Evolutionary conservation across 2,888 invertebrate genomes (phyloP), one percentile per base, ranked within the genome.

Genomic region (Liopterus haemorrhoidalis): DNA sequence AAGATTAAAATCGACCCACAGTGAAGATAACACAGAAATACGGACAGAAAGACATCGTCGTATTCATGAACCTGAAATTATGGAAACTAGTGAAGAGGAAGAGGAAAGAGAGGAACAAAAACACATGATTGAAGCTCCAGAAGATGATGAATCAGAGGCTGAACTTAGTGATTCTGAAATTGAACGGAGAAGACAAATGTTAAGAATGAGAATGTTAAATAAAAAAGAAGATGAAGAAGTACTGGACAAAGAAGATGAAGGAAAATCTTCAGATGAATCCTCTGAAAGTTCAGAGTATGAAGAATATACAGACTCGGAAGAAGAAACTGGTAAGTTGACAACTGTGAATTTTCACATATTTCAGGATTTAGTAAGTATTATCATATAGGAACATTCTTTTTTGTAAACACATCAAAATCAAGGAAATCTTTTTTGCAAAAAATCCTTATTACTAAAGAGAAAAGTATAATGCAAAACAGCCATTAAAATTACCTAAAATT

Each of bases 241-340:
- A 9, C 68, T 85, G 39, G 79, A 83, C 30, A 76, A 82, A 55
- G 87, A 87, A 65, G 87, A 89, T 31, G 82, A 82, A 55, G 74
- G 79, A 30, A 80, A 81, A 57, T 78, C 75, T 0, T 79, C 75
- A 43, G 77, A 78, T 18, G 79, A 79, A 33, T 78, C 78, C 18
- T 77, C 79, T 44, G 85, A 85, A 37, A 82, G 82, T 36, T 87
- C 88, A 0, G 83, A 84, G 55, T 88, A 90, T 62, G 90, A 91
- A 57, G 87, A 87, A 61, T 86, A 89, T 56, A 82, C 87, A 20
- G 90, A 90, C 66, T 88, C 88, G 46, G 89, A 91, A 65, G 90
- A 90, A 65, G 94, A 94, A 60, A 85, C 87, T 46, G 77, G 76
- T 74, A 48, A 43, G 20, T 46, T n/a, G n/a, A n/a, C n/a, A n/a